Conservation (phyloP, 2,797 vertebrate genomes). For the Gambusia yucatana region DNA sequence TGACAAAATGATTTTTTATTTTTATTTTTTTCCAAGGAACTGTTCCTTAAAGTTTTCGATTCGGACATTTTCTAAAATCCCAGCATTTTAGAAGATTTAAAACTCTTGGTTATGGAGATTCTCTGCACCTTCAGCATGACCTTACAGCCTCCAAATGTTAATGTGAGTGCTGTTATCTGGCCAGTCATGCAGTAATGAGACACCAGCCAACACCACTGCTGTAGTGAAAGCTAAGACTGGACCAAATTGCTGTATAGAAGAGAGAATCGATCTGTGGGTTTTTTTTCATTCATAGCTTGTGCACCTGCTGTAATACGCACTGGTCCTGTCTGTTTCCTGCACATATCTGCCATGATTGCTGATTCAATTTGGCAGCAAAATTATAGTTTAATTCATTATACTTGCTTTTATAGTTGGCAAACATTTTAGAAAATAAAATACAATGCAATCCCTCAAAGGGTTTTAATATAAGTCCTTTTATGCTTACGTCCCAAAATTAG, state of each 20-base stretch:
- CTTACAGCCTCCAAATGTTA: conserved; percentile 24
- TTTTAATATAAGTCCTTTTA: conserved; percentile 9
- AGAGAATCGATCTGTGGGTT: conserved; percentile 47
- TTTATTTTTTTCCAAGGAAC: background rate
- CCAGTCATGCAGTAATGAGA: conserved; percentile 56
- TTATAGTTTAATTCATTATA: conserved; percentile 17
- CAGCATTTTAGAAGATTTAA: background rate
- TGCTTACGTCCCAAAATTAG: conserved; percentile 35
- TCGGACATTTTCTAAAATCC: background rate
- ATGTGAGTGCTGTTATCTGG: conserved; percentile 15
- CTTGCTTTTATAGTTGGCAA: background rate
- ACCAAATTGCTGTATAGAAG: conserved; percentile 44
- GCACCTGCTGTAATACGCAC: conserved; percentile 14
- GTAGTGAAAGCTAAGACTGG: conserved; percentile 59
- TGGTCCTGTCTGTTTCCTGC: conserved; percentile 7
- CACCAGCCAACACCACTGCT: conserved; percentile 25
- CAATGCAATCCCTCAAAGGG: conserved; percentile 23
- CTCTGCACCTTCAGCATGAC: conserved; percentile 4
- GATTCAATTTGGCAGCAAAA: conserved; percentile 21
- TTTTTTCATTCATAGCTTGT: conserved; percentile 45
- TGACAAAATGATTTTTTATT: no score
- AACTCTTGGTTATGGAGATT: conserved; percentile 19
- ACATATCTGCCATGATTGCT: background rate
- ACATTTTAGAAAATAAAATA: conserved; percentile 34
- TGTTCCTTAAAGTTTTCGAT: background rate